These are phyloP conservation scores for Coelopa frigida DNA, from an alignment of 1,140 invertebrate genomes.

Conservation along the genomic window DNA sequence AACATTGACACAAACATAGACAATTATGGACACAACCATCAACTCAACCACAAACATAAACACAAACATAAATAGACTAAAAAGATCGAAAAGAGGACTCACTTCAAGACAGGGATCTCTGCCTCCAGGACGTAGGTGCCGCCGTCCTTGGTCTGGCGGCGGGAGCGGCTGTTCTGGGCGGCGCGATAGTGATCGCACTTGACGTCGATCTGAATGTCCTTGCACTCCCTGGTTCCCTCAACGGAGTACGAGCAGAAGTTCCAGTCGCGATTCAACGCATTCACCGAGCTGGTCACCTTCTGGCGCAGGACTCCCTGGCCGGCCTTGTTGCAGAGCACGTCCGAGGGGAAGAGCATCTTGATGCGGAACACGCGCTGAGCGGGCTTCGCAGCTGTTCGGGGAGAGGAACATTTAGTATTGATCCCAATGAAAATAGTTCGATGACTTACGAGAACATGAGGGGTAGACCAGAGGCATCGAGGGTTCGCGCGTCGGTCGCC, in stretches of 20 bases:
- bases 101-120: conserved; percentile 74
- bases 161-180: conserved; percentile 53
- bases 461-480: conserved; percentile 76
- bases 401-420: not conserved
- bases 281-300: conserved; percentile 78
- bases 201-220: conserved; percentile 80
- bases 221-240: conserved; percentile 68
- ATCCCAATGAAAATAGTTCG: conserved; percentile 6
- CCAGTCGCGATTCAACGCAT: conserved; percentile 85
- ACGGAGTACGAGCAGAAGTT: conserved; percentile 85
- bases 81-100: conserved; percentile 43
- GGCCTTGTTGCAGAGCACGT: conserved; percentile 87
- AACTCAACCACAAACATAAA: conserved; percentile 2
- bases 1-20: conserved; percentile 1
- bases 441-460: conserved; percentile 71
- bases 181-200: conserved; percentile 69
- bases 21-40: conserved; percentile 9
- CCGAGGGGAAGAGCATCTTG: conserved; percentile 87
- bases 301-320: conserved; percentile 84
- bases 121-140: conserved; percentile 72
- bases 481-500: conserved; percentile 79
- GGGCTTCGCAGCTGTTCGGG: conserved; percentile 59
- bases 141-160: conserved; percentile 58
- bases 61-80: not conserved
- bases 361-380: conserved; percentile 90